Percentiles rank a stretch among this genome's conserved stretches.
Conservation (phyloP, 2,888 invertebrate species). For the Brachyptera putata region DNA sequence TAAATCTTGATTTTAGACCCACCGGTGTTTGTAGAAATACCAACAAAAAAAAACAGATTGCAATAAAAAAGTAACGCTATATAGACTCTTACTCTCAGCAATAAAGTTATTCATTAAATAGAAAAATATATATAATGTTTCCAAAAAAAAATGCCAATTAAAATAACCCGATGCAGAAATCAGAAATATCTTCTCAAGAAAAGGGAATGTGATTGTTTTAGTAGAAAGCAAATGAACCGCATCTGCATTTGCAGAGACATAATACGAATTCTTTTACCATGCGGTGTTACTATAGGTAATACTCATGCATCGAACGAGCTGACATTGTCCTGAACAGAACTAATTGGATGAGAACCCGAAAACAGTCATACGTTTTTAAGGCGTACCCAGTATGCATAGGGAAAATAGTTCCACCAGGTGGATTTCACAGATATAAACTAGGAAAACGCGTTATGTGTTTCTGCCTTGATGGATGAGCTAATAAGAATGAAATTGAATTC, state of each 20-base stretch:
- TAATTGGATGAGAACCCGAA: no score
- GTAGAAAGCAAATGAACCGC: neutral
- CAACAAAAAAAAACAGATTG: neutral
- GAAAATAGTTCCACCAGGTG: no score
- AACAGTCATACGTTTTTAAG: no score
- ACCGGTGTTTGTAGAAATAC: neutral
- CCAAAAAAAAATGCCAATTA: neutral
- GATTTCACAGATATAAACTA: no score
- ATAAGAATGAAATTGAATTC: no score
- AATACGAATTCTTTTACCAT: neutral
- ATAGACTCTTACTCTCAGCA: neutral
- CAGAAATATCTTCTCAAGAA: constrained; percentile 5
- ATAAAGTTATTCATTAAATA: neutral
- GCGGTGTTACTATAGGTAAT: no score
- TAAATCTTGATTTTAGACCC: neutral
- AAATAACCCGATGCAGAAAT: neutral
- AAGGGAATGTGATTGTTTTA: neutral
- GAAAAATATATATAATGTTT: no score
- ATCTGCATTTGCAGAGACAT: constrained; percentile 2
- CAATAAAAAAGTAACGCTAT: neutral
- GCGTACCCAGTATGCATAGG: no score
- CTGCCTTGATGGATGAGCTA: no score
- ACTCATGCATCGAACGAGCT: no score
- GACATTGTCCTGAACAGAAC: no score
- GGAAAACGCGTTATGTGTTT: no score